Base-by-base conservation (phyloP, 2,888 invertebrate species). In the Beris chalybata region DNA sequence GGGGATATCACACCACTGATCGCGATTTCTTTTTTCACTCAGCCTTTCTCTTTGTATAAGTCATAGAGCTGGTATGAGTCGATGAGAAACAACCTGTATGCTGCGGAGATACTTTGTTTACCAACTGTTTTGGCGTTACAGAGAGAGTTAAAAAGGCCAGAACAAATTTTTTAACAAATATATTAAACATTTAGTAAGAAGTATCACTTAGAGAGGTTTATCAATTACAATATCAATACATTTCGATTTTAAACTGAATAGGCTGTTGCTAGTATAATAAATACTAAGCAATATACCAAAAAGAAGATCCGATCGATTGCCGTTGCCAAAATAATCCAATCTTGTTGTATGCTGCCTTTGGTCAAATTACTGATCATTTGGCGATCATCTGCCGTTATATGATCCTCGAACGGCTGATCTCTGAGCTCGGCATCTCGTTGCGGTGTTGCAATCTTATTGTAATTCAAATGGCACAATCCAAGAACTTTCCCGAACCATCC, bases 291-390 rank as follows among this genome's bases (percentile, higher is more conserved):
- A 73, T 87, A 88, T 58, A 83, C 73, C 50, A 85, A 68, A 72
- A 88, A 88, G 4, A 83, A 82, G 56, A 87, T 74, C 61, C 88
- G 83, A 77, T 89, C 88, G 64, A 89, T 81, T 7, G 86, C 85
- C 3, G 85, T 85, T 32, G 87, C 87, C 54, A 87, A 74, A 12
- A 87, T 76, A n/a, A 85, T 77, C 88, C 88, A 89, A 74, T 88
- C 87, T 44, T 84, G 82, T 72, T 86, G 85, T 1, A 82, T 71
- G 3, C 77, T 77, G 38, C 72, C 69, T 71, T 76, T 76, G 4
- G 74, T 72, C 13, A 54, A 43, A 22, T 65, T 38, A 3, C 47
- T 61, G 57, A 78, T 76, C 45, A 80, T 78, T 48, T 81, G 80
- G 65, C 78, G 77, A 58, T 82, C 81, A 48, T 81, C 81, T 6